Conservation (phyloP, 2,797 vertebrate genomes). For the Vireo griseus region DNA sequence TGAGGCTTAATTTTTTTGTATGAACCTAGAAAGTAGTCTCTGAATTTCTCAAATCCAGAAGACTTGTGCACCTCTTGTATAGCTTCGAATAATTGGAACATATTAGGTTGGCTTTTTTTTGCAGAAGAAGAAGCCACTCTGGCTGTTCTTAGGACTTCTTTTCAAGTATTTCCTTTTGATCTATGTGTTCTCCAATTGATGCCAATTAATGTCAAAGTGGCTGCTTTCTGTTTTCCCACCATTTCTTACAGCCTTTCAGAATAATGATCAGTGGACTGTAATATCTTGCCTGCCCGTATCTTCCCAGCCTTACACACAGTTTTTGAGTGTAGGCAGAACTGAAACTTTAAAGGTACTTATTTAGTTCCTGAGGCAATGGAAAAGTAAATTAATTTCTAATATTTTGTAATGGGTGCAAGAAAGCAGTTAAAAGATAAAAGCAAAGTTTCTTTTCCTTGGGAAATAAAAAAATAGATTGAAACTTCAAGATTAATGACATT, state of each 20-base stretch:
- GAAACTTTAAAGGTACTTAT: background rate
- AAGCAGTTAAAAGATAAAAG: background rate
- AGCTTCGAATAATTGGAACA: constrained; percentile 22
- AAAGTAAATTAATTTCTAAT: background rate
- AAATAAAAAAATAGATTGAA: background rate
- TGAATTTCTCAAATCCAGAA: background rate
- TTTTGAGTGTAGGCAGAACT: background rate
- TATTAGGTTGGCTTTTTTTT: constrained; percentile 13
- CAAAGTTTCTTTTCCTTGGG: background rate
- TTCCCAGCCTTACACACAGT: background rate
- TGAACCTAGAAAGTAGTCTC: background rate
- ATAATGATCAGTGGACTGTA: background rate
- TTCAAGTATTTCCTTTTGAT: constrained; percentile 62
- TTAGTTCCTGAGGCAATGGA: background rate
- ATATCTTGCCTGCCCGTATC: background rate
- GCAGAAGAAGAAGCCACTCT: background rate
- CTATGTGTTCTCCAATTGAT: constrained; percentile 42
- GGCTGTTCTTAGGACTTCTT: constrained; percentile 8
- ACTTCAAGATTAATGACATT: background rate
- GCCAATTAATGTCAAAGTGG: constrained; percentile 66
- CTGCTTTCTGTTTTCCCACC: constrained; percentile 31
- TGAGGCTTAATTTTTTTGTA: background rate
- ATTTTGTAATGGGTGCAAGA: background rate
- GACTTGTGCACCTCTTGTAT: background rate
- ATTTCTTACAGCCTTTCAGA: background rate